A percentile compares a stretch with the other conserved stretches of the same genome.
phyloP scores from a whole-genome alignment of 2,797 vertebrate species.

The Lates japonicus region DNA sequence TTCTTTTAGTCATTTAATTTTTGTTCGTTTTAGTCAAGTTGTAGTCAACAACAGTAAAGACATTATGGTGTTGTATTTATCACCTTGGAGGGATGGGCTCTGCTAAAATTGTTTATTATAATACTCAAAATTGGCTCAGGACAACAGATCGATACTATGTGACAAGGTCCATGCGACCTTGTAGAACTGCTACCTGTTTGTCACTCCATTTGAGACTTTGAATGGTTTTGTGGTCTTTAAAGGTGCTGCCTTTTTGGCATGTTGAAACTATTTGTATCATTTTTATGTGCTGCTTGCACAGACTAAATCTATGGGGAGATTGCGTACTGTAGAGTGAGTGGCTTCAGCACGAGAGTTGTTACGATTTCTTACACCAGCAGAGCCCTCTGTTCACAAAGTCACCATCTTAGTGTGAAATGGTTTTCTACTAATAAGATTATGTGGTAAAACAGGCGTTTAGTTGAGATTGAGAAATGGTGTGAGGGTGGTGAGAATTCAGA shows the following conservation, averaged over 20 bases:
- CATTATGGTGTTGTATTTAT: neutral
- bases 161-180: neutral
- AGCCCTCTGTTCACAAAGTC: slow-evolving; percentile 31
- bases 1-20: neutral
- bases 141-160: neutral
- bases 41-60: neutral
- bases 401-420: slow-evolving; percentile 1
- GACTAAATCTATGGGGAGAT: neutral
- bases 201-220: slow-evolving; percentile 2
- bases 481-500: neutral
- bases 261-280: slow-evolving; percentile 1
- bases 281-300: slow-evolving; percentile 14
- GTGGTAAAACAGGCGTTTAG: neutral
- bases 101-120: neutral
- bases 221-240: neutral
- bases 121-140: neutral
- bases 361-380: slow-evolving; percentile 21
- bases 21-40: neutral
- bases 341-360: slow-evolving; percentile 9
- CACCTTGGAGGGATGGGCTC: neutral
- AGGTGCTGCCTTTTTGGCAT: neutral
- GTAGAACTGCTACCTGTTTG: neutral
- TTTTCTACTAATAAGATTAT: slow-evolving; percentile 24
- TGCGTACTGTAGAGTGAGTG: neutral
- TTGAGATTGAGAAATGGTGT: neutral